Evolutionary conservation across 2,113 vertebrate genomes (phyloP).

Genomic region (Hydrochoerus hydrochaeris): DNA sequence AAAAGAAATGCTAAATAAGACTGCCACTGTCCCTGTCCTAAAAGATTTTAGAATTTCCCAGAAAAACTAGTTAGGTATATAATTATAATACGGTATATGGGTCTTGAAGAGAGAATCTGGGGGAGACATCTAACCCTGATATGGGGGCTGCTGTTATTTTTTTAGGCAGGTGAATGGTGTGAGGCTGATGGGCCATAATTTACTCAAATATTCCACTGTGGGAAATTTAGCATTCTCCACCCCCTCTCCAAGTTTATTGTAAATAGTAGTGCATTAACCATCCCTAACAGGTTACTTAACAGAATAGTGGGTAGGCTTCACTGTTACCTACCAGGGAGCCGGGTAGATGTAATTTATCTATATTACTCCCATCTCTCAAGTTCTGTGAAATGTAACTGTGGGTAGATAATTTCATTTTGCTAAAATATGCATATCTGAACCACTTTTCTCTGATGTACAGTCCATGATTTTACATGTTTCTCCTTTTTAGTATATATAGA

Average conservation of each 20-base stretch:
- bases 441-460: background rate
- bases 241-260: background rate
- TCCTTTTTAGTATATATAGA: background rate
- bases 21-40: background rate
- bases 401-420: background rate
- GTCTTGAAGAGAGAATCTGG: background rate
- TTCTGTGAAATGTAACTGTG: background rate
- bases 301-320: background rate
- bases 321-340: background rate
- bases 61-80: background rate
- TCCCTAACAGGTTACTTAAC: background rate
- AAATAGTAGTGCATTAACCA: constrained; percentile 51
- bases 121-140: background rate
- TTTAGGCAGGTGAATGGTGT: background rate
- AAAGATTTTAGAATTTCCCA: background rate
- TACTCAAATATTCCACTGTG: background rate
- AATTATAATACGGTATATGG: background rate
- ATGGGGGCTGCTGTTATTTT: background rate
- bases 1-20: constrained; percentile 16
- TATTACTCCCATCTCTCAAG: background rate
- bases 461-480: background rate
- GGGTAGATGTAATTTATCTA: background rate
- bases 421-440: background rate
- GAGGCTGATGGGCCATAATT: constrained; percentile 10
- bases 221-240: background rate